Conservation (phyloP, 2,888 invertebrate genomes). For the Sminthurinus aureus region DNA sequence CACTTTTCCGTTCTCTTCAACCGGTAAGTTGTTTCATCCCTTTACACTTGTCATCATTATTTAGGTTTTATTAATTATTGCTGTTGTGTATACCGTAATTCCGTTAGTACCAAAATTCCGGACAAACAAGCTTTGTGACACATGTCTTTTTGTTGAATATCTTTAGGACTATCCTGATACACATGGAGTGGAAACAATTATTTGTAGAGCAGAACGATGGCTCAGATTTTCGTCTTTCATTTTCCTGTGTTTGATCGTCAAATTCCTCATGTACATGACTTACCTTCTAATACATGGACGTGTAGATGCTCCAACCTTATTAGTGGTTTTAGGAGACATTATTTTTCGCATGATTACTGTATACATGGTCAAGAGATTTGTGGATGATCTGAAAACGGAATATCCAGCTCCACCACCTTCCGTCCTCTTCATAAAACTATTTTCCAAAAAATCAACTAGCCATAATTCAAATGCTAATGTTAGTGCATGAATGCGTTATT, state of each 20-base stretch:
- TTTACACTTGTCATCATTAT: background rate
- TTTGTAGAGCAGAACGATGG: conserved; percentile 22
- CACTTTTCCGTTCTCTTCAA: conserved; percentile 7
- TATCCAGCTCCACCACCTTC: conserved; percentile 26
- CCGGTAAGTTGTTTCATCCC: conserved; percentile 26
- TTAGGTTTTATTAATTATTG: background rate
- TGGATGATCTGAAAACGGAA: conserved; percentile 31
- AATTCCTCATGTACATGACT: conserved; percentile 21
- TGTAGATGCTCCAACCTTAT: conserved; percentile 9
- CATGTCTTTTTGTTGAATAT: background rate
- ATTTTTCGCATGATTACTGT: conserved; percentile 32
- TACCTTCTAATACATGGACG: background rate
- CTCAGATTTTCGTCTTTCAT: conserved; percentile 19
- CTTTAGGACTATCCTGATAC: conserved; percentile 29
- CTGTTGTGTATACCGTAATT: too few species aligned
- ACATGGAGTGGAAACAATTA: background rate
- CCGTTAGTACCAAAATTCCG: too few species aligned
- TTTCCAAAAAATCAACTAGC: conserved; percentile 16
- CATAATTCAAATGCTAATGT: too few species aligned
- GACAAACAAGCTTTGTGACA: too few species aligned
- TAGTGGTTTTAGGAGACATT: conserved; percentile 22
- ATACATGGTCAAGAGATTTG: conserved; percentile 30
- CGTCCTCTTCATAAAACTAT: conserved; percentile 10
- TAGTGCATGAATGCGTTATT: too few species aligned
- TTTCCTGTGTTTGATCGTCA: conserved; percentile 20